Evolutionary conservation across 64 coral and sea anemone genomes (phyloP).

Genomic region (Trachythela sp.): DNA sequence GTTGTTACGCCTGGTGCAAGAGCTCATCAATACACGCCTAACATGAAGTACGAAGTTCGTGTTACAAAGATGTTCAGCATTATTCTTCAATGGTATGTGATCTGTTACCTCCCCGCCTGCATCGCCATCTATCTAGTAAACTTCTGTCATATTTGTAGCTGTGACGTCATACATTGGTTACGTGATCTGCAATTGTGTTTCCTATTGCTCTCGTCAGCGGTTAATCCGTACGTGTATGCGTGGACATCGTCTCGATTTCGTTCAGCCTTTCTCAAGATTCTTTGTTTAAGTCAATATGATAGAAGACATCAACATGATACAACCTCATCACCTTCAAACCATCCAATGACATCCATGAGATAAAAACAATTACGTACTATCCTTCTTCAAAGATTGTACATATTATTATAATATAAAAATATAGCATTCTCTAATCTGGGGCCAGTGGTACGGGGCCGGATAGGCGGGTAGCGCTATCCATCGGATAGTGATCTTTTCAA

Average conservation of each 20-base stretch:
- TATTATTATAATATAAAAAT: too few relatives aligned
- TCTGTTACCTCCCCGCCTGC: background rate
- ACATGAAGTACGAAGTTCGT: background rate
- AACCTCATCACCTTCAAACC: background rate
- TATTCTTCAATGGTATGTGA: background rate
- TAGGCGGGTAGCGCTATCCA: too few relatives aligned
- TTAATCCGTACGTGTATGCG: constrained; percentile 10
- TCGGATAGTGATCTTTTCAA: too few relatives aligned
- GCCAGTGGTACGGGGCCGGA: too few relatives aligned
- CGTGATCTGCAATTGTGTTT: background rate
- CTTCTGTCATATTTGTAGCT: constrained; percentile 2
- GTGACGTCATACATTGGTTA: constrained; percentile 4
- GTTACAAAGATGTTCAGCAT: constrained; percentile 18
- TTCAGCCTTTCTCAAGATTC: constrained; percentile 10
- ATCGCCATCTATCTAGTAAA: constrained; percentile 4
- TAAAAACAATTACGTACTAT: background rate
- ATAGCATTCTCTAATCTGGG: too few relatives aligned
- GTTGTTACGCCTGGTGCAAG: background rate
- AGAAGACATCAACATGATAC: background rate
- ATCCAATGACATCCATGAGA: constrained; percentile 8
- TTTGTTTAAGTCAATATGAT: background rate
- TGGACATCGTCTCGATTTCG: constrained; percentile 15
- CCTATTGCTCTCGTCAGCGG: constrained; percentile 12
- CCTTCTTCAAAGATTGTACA: too few relatives aligned
- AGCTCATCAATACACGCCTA: background rate